Conservation (phyloP, 2,113 vertebrate species). For the Eretmochelys imbricata region DNA sequence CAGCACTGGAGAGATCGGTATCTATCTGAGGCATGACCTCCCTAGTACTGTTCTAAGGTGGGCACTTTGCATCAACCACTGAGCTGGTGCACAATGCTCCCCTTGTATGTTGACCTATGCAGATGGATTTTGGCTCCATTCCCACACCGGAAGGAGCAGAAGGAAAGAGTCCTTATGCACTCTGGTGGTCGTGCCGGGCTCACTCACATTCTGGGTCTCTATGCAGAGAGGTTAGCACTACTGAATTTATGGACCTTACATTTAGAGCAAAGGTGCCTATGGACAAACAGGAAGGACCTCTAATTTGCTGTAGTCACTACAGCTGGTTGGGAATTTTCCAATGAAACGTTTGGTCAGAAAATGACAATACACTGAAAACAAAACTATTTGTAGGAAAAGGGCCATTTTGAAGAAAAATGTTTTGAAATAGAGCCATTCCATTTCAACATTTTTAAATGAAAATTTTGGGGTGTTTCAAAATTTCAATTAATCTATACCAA, state of each 20-base stretch:
- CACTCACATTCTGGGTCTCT: background rate
- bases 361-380: background rate
- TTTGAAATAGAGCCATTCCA: background rate
- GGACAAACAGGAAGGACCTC: background rate
- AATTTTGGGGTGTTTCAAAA: background rate
- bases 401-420: background rate
- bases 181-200: background rate
- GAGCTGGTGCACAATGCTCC: background rate
- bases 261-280: background rate
- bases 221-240: background rate
- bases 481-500: background rate
- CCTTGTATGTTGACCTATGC: background rate
- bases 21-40: background rate
- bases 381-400: background rate
- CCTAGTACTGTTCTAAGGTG: background rate
- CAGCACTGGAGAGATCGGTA: rapidly evolving
- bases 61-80: background rate
- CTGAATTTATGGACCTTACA: background rate
- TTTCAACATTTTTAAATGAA: no score
- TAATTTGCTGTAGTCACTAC: background rate
- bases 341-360: background rate
- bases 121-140: background rate
- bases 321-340: background rate
- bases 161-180: background rate
- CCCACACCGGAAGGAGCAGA: background rate